Conservation (phyloP, 2,113 vertebrate genomes). For the Neotoma lepida region DNA sequence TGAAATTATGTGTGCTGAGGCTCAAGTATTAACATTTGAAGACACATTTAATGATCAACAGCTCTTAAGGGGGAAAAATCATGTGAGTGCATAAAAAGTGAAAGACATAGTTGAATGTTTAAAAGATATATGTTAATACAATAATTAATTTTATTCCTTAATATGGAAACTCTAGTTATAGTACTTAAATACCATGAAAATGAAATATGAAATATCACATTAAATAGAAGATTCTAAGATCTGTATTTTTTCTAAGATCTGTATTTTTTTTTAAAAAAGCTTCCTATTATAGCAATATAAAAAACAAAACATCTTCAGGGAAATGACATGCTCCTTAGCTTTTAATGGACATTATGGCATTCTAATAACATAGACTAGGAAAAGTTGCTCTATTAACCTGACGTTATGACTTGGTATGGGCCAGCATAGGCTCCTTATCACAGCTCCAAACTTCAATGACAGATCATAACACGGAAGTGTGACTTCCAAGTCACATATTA, state of each 20-base stretch:
- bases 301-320: background rate
- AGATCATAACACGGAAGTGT: background rate
- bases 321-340: background rate
- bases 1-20: background rate
- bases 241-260: background rate
- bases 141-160: conserved; percentile 23
- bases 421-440: background rate
- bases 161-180: background rate
- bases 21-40: background rate
- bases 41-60: background rate
- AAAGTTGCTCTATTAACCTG: background rate
- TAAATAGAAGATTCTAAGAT: background rate
- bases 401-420: background rate
- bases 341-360: background rate
- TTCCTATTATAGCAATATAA: background rate
- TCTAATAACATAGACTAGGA: background rate
- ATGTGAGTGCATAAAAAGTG: background rate
- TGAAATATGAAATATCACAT: background rate
- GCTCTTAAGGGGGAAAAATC: background rate
- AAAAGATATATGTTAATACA: conserved; percentile 30
- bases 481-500: background rate
- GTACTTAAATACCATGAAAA: background rate
- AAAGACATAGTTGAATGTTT: background rate
- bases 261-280: background rate
- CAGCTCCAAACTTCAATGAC: background rate